A percentile compares a stretch with the other conserved stretches of the same genome.
phyloP scores from a whole-genome alignment of 1,140 invertebrate genomes.

The Ceratina calcarata region DNA sequence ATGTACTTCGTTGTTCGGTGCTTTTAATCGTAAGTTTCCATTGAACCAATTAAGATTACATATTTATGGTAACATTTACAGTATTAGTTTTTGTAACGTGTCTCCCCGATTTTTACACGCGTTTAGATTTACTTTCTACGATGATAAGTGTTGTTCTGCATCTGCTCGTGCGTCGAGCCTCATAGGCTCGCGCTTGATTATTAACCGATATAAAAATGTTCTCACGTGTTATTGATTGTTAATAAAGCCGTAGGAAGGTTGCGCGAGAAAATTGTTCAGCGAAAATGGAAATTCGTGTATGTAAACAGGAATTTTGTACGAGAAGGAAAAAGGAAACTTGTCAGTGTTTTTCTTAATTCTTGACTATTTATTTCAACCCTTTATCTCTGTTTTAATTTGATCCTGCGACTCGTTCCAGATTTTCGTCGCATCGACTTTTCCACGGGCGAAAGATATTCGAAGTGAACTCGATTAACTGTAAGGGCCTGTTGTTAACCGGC shows the following conservation, averaged over 20 bases:
- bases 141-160: slow-evolving; percentile 1
- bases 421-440: slow-evolving; percentile 1
- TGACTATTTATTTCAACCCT: neutral
- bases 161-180: neutral
- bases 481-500: slow-evolving; percentile 54
- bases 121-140: slow-evolving; percentile 8
- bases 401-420: too few species aligned
- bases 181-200: slow-evolving; percentile 20
- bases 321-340: neutral
- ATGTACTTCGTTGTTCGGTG: slow-evolving; percentile 16
- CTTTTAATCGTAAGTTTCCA: slow-evolving; percentile 21
- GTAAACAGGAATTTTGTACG: neutral
- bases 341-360: neutral
- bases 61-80: slow-evolving; percentile 58
- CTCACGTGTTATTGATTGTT: slow-evolving; percentile 38
- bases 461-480: slow-evolving; percentile 55
- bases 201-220: slow-evolving; percentile 22
- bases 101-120: slow-evolving; percentile 30
- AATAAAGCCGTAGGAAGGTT: slow-evolving; percentile 1
- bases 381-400: slow-evolving; percentile 10
- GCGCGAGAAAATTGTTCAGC: neutral
- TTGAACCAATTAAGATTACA: slow-evolving; percentile 1
- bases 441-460: slow-evolving; percentile 27
- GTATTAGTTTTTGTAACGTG: slow-evolving; percentile 59
- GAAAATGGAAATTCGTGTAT: neutral